Conservation (phyloP, 2,113 vertebrate genomes). For the Syngnathus floridae region DNA sequence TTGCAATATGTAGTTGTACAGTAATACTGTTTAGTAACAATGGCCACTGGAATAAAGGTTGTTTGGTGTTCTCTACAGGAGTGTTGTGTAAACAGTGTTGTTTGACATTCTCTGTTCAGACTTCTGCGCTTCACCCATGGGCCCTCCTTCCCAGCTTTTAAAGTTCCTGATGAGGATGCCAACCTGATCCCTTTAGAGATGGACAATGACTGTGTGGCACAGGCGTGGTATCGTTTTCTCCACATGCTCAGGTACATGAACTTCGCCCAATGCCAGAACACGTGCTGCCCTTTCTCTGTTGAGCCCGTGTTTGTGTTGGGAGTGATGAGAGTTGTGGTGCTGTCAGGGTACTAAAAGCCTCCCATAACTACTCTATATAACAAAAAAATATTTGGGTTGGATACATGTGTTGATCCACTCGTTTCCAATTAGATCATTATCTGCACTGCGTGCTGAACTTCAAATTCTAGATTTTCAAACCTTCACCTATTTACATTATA, state of each 20-base stretch:
- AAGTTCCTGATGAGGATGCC: slow-evolving; percentile 91
- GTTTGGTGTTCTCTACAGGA: neutral
- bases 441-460: no score
- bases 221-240: slow-evolving; percentile 96
- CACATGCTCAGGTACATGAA: slow-evolving; percentile 87
- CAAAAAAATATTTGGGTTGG: no score
- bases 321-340: neutral
- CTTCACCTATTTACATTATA: no score
- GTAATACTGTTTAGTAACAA: neutral
- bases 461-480: no score
- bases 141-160: slow-evolving; percentile 89
- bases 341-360: neutral
- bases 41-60: neutral
- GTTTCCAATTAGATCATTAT: no score
- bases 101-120: slow-evolving; percentile 59
- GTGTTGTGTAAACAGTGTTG: neutral
- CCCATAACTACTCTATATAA: no score
- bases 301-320: neutral
- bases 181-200: slow-evolving; percentile 88
- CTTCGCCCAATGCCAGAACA: neutral
- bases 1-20: no score
- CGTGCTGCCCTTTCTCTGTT: neutral
- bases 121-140: slow-evolving; percentile 88
- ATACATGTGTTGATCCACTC: no score
- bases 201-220: slow-evolving; percentile 90